Base-by-base conservation (phyloP, 2,797 vertebrate genomes). In the Aldrovandia affinis region DNA sequence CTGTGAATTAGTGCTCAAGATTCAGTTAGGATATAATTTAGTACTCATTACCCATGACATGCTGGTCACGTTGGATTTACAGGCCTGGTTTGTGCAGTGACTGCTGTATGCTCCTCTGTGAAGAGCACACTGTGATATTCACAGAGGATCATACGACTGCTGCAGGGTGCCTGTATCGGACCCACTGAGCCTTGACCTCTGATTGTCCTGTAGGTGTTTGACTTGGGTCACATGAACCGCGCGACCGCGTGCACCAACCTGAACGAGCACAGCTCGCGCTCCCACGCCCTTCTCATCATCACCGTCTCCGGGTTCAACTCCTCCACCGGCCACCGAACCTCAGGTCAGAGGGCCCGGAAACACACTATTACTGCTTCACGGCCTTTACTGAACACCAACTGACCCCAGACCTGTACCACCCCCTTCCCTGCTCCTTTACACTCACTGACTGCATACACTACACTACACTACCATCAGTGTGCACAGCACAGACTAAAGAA, bases 191-290 rank as follows among this genome's bases (percentile, higher is more conserved):
- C 39, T 1, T 84, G 73, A 63, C 57, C 54, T 36, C 61, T 81
- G 52, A 65, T 18, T 47, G 42, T 12, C 73, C 54, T 84, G 25
- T 88, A 99, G 98, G 96, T 99, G 87, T 97, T 99, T 0, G 97
- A 98, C 22, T 90, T 97, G 0, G 98, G 98, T 55, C 96, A 97
- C 7, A 87, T 96, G 90, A 98, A 99, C 90, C 92, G 98, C 20
- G 97, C 95, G 0, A 99, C 98, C 0, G 97, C 98, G 52, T 97
- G 96, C 92, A 99, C 98, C 88, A 96, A 97, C 94, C 95, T 99
- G 86, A 99, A 99, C 0, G 96, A 98, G 77, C 98, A 96, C 94
- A 99, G 98, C 93, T 99, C 98, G 0, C 97, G 98, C 2, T 99
- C 98, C 0, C 98, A 99, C 0, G 98, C 97, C 4, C 97, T 99